Evolutionary conservation across 2,888 invertebrate species (phyloP).

Genomic region (Deilephila elpenor): DNA sequence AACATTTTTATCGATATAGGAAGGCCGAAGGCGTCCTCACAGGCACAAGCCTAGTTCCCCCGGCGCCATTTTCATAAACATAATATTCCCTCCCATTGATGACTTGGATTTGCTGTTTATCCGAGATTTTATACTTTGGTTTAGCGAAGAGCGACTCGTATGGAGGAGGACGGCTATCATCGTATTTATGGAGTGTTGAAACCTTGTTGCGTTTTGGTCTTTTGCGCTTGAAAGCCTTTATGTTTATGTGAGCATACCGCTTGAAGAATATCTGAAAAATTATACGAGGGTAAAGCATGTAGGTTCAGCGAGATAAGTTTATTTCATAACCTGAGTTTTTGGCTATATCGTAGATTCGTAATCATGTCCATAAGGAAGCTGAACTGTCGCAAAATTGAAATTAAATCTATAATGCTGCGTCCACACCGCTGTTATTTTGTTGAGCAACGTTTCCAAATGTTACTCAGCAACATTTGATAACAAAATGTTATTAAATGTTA

Average conservation of each 20-base stretch:
- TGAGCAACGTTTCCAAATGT: too few species aligned
- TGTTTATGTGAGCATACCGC: conserved; percentile 54
- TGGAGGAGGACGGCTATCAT: conserved; percentile 85
- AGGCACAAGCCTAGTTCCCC: conserved; percentile 89
- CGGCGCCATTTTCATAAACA: conserved; percentile 85
- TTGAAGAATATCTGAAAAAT: conserved; percentile 62
- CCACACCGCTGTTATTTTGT: too few species aligned
- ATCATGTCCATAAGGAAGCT: too few species aligned
- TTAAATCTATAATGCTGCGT: too few species aligned
- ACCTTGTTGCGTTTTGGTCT: conserved; percentile 45
- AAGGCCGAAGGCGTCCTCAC: conserved; percentile 90
- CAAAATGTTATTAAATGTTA: too few species aligned
- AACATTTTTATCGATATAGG: conserved; percentile 84
- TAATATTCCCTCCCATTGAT: conserved; percentile 92
- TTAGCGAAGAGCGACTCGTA: conserved; percentile 86
- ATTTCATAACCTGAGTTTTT: too few species aligned
- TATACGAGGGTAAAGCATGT: not conserved
- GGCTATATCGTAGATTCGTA: too few species aligned
- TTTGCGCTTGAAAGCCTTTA: conserved; percentile 38
- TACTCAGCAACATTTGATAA: too few species aligned
- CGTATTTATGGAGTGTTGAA: conserved; percentile 41
- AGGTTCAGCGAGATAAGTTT: too few species aligned
- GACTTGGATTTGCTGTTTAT: conserved; percentile 63
- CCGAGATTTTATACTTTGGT: conserved; percentile 52
- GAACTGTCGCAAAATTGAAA: too few species aligned